Conservation (phyloP, 1,140 invertebrate genomes). For the Pristionchus pacificus region DNA sequence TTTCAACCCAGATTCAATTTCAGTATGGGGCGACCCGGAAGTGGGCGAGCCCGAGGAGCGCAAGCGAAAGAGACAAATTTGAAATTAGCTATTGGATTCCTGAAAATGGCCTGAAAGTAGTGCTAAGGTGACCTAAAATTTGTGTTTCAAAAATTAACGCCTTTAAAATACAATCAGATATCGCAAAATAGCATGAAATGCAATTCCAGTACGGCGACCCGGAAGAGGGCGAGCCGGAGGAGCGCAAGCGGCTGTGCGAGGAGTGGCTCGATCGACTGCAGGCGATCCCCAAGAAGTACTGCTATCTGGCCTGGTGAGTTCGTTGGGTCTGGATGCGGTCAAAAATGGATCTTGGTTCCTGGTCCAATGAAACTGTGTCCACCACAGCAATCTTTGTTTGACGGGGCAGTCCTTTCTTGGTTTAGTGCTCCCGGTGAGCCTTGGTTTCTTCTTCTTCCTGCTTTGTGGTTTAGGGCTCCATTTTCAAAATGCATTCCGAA, state of each 20-base stretch:
- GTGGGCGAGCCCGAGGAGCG: too few species aligned
- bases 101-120: too few species aligned
- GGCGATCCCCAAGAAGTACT: constrained; percentile 27
- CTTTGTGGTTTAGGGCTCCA: neutral
- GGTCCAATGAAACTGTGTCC: neutral
- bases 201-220: constrained; percentile 28
- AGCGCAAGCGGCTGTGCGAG: constrained; percentile 25
- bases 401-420: neutral
- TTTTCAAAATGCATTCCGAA: neutral
- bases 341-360: too few species aligned
- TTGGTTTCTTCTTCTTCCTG: neutral
- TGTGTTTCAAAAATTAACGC: too few species aligned
- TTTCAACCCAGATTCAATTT: too few species aligned
- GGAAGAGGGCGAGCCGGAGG: constrained; percentile 25
- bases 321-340: neutral
- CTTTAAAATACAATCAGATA: too few species aligned
- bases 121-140: too few species aligned
- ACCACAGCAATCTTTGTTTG: neutral
- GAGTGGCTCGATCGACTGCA: constrained; percentile 32
- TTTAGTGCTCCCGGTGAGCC: too few species aligned
- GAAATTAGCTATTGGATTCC: too few species aligned
- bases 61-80: too few species aligned
- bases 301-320: constrained; percentile 30
- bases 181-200: too few species aligned
- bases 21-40: too few species aligned